Conservation (phyloP, 2,797 vertebrate genomes). For the Spinibarbus caldwelli region DNA sequence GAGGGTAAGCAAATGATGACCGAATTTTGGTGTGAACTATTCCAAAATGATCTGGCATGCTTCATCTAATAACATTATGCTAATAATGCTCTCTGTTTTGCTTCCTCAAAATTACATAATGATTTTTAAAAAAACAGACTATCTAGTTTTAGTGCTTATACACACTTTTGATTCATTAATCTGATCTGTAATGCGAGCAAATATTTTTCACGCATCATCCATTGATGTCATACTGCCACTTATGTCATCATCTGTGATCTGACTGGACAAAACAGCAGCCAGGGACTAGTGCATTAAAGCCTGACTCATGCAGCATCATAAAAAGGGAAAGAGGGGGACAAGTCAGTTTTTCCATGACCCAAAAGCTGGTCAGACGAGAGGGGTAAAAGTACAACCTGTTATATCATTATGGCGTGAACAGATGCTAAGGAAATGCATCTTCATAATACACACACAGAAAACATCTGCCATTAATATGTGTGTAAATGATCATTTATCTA, state of each 20-base stretch:
- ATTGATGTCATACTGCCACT: conserved; percentile 55
- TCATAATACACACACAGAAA: background rate
- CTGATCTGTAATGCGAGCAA: conserved; percentile 19
- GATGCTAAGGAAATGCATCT: conserved; percentile 43
- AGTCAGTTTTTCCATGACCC: conserved; percentile 82
- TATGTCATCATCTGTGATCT: conserved; percentile 46
- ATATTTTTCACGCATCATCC: conserved; percentile 24
- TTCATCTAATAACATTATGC: background rate
- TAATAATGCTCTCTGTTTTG: background rate
- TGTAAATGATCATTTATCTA: background rate
- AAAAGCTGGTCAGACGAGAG: conserved; percentile 67
- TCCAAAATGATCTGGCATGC: background rate
- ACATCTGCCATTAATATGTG: background rate
- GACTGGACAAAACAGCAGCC: conserved; percentile 45
- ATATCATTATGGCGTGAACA: conserved; percentile 63
- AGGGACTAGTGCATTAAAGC: conserved; percentile 55
- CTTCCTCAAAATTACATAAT: background rate
- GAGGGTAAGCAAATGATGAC: too few relatives aligned
- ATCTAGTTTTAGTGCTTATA: background rate
- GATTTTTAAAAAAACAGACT: too few relatives aligned
- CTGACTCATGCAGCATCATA: conserved; percentile 62
- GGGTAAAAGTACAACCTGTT: conserved; percentile 74
- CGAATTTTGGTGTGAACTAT: background rate
- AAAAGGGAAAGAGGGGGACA: conserved; percentile 66
- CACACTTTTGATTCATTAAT: background rate